Conservation (phyloP, 2,888 invertebrate species). For the Sturmia bella region DNA sequence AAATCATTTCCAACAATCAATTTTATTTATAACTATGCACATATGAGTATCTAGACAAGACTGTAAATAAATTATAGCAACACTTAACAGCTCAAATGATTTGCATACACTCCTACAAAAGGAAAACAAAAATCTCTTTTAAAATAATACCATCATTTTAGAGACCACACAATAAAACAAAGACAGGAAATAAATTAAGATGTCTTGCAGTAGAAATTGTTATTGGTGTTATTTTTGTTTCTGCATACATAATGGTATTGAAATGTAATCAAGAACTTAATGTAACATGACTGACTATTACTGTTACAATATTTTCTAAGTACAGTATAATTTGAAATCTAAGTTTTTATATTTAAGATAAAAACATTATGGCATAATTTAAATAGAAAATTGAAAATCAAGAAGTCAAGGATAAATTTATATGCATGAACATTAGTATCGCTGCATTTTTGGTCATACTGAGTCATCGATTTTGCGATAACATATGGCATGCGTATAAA, state of each 20-base stretch:
- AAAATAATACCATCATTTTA: slow-evolving; percentile 5
- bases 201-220: slow-evolving; percentile 7
- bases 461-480: too few species aligned
- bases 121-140: background rate
- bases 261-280: slow-evolving; percentile 62
- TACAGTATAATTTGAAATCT: slow-evolving; percentile 16
- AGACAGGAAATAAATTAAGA: slow-evolving; percentile 31
- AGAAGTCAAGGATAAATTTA: slow-evolving; percentile 46
- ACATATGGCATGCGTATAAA: too few species aligned
- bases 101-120: slow-evolving; percentile 30
- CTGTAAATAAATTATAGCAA: slow-evolving; percentile 54
- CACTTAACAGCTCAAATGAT: slow-evolving; percentile 50
- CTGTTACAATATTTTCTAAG: slow-evolving; percentile 18
- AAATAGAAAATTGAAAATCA: slow-evolving; percentile 54
- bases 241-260: slow-evolving; percentile 27
- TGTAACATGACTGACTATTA: slow-evolving; percentile 54
- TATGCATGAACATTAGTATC: too few species aligned
- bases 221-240: slow-evolving; percentile 4
- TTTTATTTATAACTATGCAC: background rate
- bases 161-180: background rate
- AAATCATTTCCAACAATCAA: slow-evolving; percentile 15
- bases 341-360: slow-evolving; percentile 6
- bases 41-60: background rate
- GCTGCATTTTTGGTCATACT: too few species aligned
- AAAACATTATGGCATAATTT: slow-evolving; percentile 17